phyloP scores from a whole-genome alignment of 1,140 invertebrate genomes.

The Atta cephalotes region DNA sequence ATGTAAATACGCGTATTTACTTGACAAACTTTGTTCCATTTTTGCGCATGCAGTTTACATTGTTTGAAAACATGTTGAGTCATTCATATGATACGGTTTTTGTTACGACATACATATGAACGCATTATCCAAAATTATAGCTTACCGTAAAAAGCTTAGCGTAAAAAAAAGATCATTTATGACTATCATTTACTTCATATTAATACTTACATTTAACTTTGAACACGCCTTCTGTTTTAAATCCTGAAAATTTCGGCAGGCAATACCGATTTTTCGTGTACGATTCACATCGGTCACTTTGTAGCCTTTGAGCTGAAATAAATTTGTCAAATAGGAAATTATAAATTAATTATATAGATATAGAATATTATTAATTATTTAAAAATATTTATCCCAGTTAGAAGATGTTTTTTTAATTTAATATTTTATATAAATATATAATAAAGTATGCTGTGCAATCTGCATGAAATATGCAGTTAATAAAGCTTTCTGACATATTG shows the following conservation, averaged over 20 bases:
- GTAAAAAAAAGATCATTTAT: background rate
- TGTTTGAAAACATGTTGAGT: constrained; percentile 31
- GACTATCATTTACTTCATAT: background rate
- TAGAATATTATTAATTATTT: background rate
- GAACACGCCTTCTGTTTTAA: constrained; percentile 88
- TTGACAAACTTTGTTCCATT: constrained; percentile 27
- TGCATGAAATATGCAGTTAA: background rate
- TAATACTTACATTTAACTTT: constrained; percentile 89
- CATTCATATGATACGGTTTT: constrained; percentile 31
- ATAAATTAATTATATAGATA: background rate
- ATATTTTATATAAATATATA: background rate
- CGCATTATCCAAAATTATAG: background rate
- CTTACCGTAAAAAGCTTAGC: too few relatives aligned
- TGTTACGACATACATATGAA: background rate
- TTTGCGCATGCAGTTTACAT: constrained; percentile 14
- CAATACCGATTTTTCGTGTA: constrained; percentile 89
- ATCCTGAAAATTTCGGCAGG: constrained; percentile 88
- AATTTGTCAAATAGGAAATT: background rate
- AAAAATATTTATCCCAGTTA: background rate
- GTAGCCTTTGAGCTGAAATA: constrained; percentile 88
- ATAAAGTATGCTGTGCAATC: background rate
- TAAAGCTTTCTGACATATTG: background rate
- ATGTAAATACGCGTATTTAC: constrained; percentile 25
- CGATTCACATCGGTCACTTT: constrained; percentile 90
- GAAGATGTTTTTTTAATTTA: background rate